These are phyloP conservation scores for Isoperla grammatica DNA, from an alignment of 2,888 invertebrate species.

Conservation along the genomic window DNA sequence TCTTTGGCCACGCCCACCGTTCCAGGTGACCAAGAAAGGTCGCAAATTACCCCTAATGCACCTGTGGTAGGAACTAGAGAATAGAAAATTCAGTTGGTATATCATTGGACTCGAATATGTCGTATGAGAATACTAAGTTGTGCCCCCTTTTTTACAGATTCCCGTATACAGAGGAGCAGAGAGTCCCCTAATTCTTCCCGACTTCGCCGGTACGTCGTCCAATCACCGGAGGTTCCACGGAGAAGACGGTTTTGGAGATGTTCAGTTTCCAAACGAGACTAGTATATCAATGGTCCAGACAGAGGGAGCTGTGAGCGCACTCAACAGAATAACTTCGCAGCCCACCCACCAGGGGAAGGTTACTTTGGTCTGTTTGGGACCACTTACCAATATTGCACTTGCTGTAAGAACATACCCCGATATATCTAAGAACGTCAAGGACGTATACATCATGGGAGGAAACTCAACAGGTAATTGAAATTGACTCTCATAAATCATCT, in stretches of 20 bases:
- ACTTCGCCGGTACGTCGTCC: constrained; percentile 37
- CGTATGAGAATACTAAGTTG: too few relatives aligned
- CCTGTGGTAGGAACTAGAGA: too few relatives aligned
- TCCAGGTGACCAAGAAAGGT: too few relatives aligned
- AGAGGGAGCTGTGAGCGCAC: constrained; percentile 54
- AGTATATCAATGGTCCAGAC: constrained; percentile 46
- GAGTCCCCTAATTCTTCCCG: constrained; percentile 44
- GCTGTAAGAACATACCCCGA: constrained; percentile 62
- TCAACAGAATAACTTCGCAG: constrained; percentile 54
- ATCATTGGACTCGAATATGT: too few relatives aligned
- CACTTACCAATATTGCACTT: constrained; percentile 74
- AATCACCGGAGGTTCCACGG: constrained; percentile 52
- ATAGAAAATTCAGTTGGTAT: too few relatives aligned
- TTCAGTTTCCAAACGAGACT: constrained; percentile 42
- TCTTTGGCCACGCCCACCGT: too few relatives aligned
- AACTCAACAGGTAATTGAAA: constrained; percentile 59
- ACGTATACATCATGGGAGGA: constrained; percentile 74
- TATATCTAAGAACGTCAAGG: constrained; percentile 57
- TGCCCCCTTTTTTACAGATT: too few relatives aligned
- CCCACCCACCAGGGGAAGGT: constrained; percentile 52
- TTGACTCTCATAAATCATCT: neutral
- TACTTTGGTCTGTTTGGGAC: constrained; percentile 60
- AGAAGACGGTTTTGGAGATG: constrained; percentile 65
- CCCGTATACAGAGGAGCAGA: constrained; percentile 63
- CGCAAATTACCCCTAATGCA: too few relatives aligned